phyloP scores from a whole-genome alignment of 2,888 invertebrate species.

The Torymus auratus region DNA sequence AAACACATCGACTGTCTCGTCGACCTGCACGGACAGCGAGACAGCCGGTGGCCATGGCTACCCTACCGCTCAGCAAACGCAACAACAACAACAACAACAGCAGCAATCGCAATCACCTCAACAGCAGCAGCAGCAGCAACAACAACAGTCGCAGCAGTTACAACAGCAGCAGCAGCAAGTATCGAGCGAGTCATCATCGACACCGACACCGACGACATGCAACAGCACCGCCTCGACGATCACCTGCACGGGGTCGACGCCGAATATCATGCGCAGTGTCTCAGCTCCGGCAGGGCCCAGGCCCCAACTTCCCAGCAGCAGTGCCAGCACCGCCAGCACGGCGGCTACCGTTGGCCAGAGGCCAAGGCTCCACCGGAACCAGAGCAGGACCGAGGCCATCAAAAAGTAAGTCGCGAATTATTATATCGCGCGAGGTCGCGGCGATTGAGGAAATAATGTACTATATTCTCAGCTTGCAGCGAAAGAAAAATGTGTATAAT shows the following conservation, averaged over 20 bases:
- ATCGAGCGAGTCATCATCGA: slow-evolving; percentile 63
- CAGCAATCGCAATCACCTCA: slow-evolving; percentile 43
- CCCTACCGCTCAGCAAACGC: slow-evolving; percentile 53
- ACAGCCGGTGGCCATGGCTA: slow-evolving; percentile 58
- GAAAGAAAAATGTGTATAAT: too few species aligned
- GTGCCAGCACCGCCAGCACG: neutral
- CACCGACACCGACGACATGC: slow-evolving; percentile 61
- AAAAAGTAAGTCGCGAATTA: slow-evolving; percentile 72
- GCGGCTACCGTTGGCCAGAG: slow-evolving; percentile 57
- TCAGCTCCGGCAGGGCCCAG: slow-evolving; percentile 72
- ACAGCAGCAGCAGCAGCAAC: slow-evolving; percentile 53
- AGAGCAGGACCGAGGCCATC: slow-evolving; percentile 74
- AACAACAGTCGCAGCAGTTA: slow-evolving; percentile 34
- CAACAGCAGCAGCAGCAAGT: slow-evolving; percentile 53
- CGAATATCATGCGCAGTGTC: slow-evolving; percentile 69
- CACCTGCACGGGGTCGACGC: slow-evolving; percentile 58
- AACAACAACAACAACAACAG: slow-evolving; percentile 41
- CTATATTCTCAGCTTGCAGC: too few species aligned
- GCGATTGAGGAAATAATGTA: too few species aligned
- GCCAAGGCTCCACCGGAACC: slow-evolving; percentile 77
- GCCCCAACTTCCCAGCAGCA: slow-evolving; percentile 68
- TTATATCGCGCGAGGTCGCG: too few species aligned
- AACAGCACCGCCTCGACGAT: slow-evolving; percentile 62
- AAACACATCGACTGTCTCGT: slow-evolving; percentile 71
- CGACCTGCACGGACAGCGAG: slow-evolving; percentile 63